These are phyloP conservation scores for Hippoglossus stenolepis DNA, from an alignment of 2,113 vertebrate genomes.

Conservation along the genomic window DNA sequence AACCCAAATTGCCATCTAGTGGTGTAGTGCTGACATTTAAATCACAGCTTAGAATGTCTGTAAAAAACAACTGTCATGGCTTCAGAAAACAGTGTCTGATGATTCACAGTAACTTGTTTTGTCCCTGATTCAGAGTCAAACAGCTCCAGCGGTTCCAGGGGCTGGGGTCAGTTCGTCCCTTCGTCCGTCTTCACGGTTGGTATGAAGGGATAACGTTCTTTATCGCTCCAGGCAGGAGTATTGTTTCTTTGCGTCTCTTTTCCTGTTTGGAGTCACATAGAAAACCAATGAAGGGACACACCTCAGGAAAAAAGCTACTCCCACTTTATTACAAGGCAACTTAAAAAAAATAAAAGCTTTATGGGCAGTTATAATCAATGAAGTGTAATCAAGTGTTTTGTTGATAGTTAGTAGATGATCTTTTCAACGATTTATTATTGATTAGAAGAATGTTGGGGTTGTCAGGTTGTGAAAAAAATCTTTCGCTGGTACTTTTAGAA, in stretches of 20 bases:
- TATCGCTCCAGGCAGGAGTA: constrained; percentile 44
- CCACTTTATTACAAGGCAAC: background rate
- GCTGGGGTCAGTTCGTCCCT: background rate
- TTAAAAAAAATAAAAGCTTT: background rate
- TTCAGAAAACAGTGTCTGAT: constrained; percentile 9
- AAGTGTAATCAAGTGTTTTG: background rate
- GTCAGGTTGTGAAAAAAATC: too few relatives aligned
- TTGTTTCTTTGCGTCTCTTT: constrained; percentile 10
- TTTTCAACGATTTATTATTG: background rate
- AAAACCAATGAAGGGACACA: background rate
- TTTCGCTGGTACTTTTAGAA: too few relatives aligned
- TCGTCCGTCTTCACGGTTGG: background rate
- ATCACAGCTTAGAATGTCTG: constrained; percentile 8
- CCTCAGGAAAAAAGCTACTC: background rate
- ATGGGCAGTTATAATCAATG: background rate
- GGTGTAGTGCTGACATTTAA: background rate
- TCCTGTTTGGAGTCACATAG: constrained; percentile 45
- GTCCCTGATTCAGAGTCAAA: constrained; percentile 15
- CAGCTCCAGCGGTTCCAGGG: background rate
- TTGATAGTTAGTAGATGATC: background rate
- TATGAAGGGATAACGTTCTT: constrained; percentile 62
- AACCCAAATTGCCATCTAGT: background rate
- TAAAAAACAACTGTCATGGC: constrained; percentile 6
- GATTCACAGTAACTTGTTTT: constrained; percentile 12
- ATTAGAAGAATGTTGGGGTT: too few relatives aligned